Conservation (phyloP, 1,140 invertebrate species). For the Berghia stephanieae region DNA sequence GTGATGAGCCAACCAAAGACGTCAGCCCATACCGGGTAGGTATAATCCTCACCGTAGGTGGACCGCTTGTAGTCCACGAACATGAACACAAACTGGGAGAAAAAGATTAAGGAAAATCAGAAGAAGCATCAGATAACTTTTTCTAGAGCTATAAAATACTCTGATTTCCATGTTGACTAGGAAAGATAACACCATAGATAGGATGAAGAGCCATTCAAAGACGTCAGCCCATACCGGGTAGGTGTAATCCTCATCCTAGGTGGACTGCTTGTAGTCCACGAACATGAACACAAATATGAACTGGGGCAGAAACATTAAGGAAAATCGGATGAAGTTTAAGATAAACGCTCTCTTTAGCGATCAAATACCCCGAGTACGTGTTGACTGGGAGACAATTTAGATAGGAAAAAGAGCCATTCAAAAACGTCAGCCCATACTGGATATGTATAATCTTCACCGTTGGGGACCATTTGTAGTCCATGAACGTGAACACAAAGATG, state of each 20-base stretch:
- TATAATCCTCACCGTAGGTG: conserved; percentile 69
- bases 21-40: conserved; percentile 83
- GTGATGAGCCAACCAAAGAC: conserved; percentile 78
- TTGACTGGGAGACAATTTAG: conserved; percentile 75
- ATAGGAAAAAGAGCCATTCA: conserved; percentile 75
- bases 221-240: conserved; percentile 83
- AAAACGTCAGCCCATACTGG: conserved; percentile 81
- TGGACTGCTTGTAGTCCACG: conserved; percentile 75
- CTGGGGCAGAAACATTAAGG: not conserved
- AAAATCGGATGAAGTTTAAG: not conserved
- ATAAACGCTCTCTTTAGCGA: not conserved
- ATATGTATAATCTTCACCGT: conserved; percentile 73
- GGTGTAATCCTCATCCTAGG: conserved; percentile 70
- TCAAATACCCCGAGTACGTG: conserved; percentile 49
- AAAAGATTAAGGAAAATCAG: not conserved
- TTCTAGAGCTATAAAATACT: conserved; percentile 22
- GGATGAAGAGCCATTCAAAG: conserved; percentile 77
- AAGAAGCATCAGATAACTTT: not conserved
- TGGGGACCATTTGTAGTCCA: conserved; percentile 73
- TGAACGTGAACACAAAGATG: conserved; percentile 86
- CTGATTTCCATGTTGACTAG: conserved; percentile 67
- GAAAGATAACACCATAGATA: conserved; percentile 75
- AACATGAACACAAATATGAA: conserved; percentile 78
- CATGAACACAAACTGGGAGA: conserved; percentile 81
- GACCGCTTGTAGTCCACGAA: conserved; percentile 78